Evolutionary conservation across 2,888 invertebrate genomes (phyloP), one percentile per base, ranked within the genome.

Genomic region (Epicampocera succincta): DNA sequence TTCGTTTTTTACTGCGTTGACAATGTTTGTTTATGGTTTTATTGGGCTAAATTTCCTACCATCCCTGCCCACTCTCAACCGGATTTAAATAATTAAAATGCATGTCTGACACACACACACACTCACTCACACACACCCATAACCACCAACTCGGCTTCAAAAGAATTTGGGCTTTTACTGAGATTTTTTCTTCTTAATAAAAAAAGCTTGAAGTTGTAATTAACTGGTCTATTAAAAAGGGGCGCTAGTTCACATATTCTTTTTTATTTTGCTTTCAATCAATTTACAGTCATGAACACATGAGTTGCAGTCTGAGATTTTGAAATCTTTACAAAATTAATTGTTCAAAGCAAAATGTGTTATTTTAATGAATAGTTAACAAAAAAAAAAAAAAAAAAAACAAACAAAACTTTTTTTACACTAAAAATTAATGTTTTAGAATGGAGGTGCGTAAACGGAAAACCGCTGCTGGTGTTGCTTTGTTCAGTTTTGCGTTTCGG

Each of bases 211-310:
- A 74, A 65, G 60, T 74, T 52, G 48, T 61, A 79, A 82, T 82
- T 75, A 82, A 79, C 63, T 77, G 69, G 19, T 38, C 60, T 13
- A 71, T 82, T 74, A 61, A 79, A 82, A 78, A 68, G 66, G 66
- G 82, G 82, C 74, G 78, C 56, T 50, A 52, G 60, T 19, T 56
- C 15, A 17, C 33, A 33, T 33, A 33, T 9, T 33, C 8, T 21
- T 58, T 50, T 40, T 42, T 63, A 19, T 21, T 48, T 44, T 6
- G 54, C 8, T 63, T 33, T 33, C 9, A 33, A 33, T 33, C 33
- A 33, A 6, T 19, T n/a, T 25, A 0, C 40, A 75, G 12, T 50
- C 44, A 44, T 52, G 17, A 48, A 60, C 42, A 66, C 68, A 46
- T 38, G 40, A 61, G 52, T 61, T 69, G 44, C 21, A 42, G 54